phyloP scores from a whole-genome alignment of 1,140 invertebrate species.

The Trichomalopsis sarcophagae region DNA sequence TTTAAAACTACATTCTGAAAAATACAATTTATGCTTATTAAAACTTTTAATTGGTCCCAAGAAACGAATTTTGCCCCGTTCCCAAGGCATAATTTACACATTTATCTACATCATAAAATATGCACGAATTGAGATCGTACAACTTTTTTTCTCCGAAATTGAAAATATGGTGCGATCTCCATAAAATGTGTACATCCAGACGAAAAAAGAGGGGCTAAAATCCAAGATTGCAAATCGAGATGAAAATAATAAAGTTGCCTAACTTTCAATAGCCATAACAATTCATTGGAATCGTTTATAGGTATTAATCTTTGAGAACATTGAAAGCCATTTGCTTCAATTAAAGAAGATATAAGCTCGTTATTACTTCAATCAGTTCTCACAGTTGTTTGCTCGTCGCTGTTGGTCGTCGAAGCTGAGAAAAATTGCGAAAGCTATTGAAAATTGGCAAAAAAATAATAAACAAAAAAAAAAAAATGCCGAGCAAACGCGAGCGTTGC shows the following conservation, averaged over 20 bases:
- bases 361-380: neutral
- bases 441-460: neutral
- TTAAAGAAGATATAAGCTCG: neutral
- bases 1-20: neutral
- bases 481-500: too few species aligned
- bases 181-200: conserved; percentile 10
- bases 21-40: neutral
- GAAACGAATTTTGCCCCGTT: neutral
- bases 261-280: neutral
- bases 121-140: neutral
- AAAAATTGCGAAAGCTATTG: neutral
- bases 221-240: neutral
- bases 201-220: neutral
- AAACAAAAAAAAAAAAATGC: neutral
- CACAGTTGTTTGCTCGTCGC: neutral
- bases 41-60: conserved; percentile 2
- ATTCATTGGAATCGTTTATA: neutral
- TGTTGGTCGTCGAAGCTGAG: neutral
- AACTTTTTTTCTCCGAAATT: conserved; percentile 1
- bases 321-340: neutral
- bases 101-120: neutral
- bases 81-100: conserved; percentile 19
- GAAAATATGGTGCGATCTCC: neutral
- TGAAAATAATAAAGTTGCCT: conserved; percentile 7
- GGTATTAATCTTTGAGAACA: neutral